A percentile compares a stretch with the other conserved stretches of the same genome.
Conservation (phyloP, 2,797 vertebrate species). For the Hypotaenidia philippensis region DNA sequence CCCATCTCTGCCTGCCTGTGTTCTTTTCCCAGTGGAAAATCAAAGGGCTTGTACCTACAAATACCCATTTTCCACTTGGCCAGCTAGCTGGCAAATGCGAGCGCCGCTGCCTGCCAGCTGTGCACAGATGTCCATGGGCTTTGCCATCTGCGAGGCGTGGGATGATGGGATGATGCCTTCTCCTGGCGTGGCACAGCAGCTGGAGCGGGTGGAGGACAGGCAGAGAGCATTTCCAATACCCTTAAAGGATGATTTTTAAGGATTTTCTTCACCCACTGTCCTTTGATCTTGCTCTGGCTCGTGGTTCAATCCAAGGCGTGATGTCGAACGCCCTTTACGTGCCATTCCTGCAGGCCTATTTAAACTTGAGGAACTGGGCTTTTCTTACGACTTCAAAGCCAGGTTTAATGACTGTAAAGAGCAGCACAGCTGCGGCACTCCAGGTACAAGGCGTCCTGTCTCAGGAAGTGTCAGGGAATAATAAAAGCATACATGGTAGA, state of each 20-base stretch:
- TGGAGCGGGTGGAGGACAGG: neutral
- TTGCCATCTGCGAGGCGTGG: neutral
- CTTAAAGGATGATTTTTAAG: neutral
- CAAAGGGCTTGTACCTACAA: constrained; percentile 36
- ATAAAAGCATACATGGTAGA: neutral
- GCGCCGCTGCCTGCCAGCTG: neutral
- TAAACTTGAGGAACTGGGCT: neutral
- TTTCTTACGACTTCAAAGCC: neutral
- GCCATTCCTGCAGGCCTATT: neutral
- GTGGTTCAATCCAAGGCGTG: neutral
- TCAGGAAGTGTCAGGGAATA: neutral
- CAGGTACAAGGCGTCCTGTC: neutral
- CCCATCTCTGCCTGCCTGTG: neutral
- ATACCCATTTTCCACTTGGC: constrained; percentile 41
- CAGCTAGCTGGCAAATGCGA: neutral
- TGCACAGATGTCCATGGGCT: neutral
- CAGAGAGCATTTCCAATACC: neutral
- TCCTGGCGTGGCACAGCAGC: neutral
- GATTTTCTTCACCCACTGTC: neutral
- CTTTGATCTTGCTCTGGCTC: neutral
- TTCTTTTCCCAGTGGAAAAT: constrained; percentile 21
- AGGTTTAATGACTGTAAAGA: neutral
- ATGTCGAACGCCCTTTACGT: neutral
- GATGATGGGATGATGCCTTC: neutral
- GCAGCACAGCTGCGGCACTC: neutral